Evolutionary conservation across 2,888 invertebrate genomes (phyloP), one percentile per base, ranked within the genome.

Genomic region (Morpho helenor): DNA sequence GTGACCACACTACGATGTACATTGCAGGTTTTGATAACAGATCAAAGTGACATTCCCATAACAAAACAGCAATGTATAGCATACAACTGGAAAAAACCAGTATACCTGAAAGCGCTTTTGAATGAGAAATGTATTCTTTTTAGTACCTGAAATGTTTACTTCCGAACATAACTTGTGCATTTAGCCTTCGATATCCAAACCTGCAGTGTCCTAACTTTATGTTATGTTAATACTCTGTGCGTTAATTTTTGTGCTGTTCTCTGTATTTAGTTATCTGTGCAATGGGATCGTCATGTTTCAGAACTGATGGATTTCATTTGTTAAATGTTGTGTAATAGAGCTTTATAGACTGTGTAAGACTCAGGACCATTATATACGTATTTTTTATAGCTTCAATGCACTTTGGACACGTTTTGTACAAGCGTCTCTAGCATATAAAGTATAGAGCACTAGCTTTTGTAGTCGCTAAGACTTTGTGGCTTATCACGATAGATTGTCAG

Each of bases 301-400:
- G 22, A 64, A 64, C 68, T 70, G 68, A 68, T 68, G 50, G 72
- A 68, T 69, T 76, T 77, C 73, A 74, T 80, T 80, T 78, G 73
- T 76, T 66, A 77, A 76, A 73, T 53, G 54, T 56, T 74, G 74
- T 81, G 80, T 81, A 82, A 81, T 81, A 80, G 80, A 85, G 87
- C 87, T 88, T 88, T 84, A 84, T 86, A 86, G 82, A 84, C 77
- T 85, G 79, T 82, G 75, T 82, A 82, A 83, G 84, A 88, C 86
- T 89, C 88, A 88, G 88, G 89, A 89, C 88, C 89, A 87, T 87
- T 83, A 73, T 69, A 72, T 76, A 71, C 75, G 74, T 76, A 74
- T 77, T 80, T n/a, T 81, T 49, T 23, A 77, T 84, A 75, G 81
- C 77, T 76, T 74, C 71, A 74, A 66, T 76, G 87, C 87, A 87